These are phyloP conservation scores for Megalops atlanticus DNA, from an alignment of 2,113 vertebrate species.

Conservation along the genomic window DNA sequence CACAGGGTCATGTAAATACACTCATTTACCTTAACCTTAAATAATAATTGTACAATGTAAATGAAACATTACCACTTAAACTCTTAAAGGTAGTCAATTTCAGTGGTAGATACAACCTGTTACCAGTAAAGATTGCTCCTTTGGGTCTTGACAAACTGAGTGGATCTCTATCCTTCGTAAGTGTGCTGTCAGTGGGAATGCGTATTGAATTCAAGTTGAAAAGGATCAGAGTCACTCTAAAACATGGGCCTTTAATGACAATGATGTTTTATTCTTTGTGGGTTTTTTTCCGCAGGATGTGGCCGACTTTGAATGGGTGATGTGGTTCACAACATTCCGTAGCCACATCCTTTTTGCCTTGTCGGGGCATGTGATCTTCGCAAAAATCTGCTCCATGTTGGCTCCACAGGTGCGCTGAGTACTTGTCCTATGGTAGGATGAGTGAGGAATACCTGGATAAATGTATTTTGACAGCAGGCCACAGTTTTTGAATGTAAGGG, in stretches of 20 bases:
- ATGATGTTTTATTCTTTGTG: not conserved
- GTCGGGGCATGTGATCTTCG: slow-evolving; percentile 89
- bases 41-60: too few species aligned
- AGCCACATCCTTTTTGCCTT: slow-evolving; percentile 88
- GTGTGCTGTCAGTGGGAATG: not conserved
- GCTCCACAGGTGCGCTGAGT: slow-evolving; percentile 80
- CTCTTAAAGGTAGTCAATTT: too few species aligned
- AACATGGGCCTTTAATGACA: not conserved
- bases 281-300: slow-evolving; percentile 71
- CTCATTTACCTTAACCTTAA: too few species aligned
- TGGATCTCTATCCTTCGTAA: not conserved
- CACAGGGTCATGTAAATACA: too few species aligned
- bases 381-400: slow-evolving; percentile 88
- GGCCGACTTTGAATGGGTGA: slow-evolving; percentile 93
- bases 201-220: not conserved
- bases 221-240: not conserved
- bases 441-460: not conserved
- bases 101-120: too few species aligned
- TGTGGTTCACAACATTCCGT: slow-evolving; percentile 95
- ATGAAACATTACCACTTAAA: too few species aligned
- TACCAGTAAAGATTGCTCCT: too few species aligned
- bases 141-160: too few species aligned
- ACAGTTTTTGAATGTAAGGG: not conserved
- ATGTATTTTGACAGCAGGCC: not conserved
- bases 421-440: not conserved